Evolutionary conservation across 2,797 vertebrate genomes (phyloP).

Genomic region (Bradypodion pumilum): DNA sequence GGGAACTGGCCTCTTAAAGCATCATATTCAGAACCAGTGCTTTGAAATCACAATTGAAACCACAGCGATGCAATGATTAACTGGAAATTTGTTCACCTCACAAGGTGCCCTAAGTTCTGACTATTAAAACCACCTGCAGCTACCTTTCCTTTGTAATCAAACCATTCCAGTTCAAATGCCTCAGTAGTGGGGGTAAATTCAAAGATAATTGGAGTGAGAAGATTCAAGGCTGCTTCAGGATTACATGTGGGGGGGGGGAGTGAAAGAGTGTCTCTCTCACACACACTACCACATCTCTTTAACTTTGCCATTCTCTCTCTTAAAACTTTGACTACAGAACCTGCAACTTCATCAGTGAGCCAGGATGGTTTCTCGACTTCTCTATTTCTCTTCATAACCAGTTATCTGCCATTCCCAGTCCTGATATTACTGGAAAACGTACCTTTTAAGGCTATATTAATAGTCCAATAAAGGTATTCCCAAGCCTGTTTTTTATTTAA

Average conservation of each 20-base stretch:
- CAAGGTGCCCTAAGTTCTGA: neutral
- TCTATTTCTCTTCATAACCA: no score
- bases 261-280: no score
- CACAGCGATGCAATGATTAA: neutral
- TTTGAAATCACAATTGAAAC: neutral
- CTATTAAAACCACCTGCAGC: neutral
- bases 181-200: neutral
- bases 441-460: no score
- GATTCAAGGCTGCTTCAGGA: neutral
- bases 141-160: neutral
- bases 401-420: no score
- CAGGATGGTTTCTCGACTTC: no score
- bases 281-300: neutral
- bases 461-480: no score
- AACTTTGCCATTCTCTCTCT: no score
- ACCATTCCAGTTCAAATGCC: neutral
- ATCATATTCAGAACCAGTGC: neutral
- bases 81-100: neutral
- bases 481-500: no score
- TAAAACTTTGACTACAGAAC: no score
- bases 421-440: no score
- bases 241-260: no score
- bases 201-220: neutral
- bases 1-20: neutral
- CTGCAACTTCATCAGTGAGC: no score